Conservation (phyloP, 2,797 vertebrate species). For the Lagorchestes hirsutus region DNA sequence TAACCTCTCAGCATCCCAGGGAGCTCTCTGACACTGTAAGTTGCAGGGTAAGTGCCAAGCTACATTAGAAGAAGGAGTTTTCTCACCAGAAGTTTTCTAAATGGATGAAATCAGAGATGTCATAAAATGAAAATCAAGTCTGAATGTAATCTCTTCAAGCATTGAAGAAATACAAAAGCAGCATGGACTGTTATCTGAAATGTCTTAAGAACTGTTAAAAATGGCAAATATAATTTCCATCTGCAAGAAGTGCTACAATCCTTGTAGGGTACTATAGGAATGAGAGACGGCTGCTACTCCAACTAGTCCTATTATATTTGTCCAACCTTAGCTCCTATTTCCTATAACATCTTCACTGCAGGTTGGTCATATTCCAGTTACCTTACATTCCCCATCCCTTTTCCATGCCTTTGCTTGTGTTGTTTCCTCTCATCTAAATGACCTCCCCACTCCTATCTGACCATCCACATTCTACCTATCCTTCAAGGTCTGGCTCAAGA, state of each 20-base stretch:
- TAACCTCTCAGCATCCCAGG: background rate
- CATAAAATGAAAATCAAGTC: background rate
- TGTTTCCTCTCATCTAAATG: background rate
- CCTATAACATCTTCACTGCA: background rate
- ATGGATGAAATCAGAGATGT: background rate
- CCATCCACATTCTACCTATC: background rate
- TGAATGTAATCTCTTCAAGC: background rate
- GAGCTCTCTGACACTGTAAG: background rate
- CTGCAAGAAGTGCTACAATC: background rate
- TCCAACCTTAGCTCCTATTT: background rate
- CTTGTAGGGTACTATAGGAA: background rate
- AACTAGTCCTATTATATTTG: background rate
- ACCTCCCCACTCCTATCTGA: background rate
- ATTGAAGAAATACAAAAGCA: slow-evolving; percentile 10
- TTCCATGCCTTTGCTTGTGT: background rate
- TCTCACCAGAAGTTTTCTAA: background rate
- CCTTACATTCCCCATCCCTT: background rate
- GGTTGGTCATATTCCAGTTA: background rate
- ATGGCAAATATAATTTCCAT: slow-evolving; percentile 1
- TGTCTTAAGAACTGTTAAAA: background rate
- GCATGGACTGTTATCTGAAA: background rate
- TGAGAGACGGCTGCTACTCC: background rate
- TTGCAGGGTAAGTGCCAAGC: background rate
- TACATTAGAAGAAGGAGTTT: background rate
- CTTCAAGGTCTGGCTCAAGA: background rate